Evolutionary conservation across 2,797 vertebrate genomes (phyloP), one percentile per base, ranked within the genome.

Genomic region (Otolemur crassicaudatus): DNA sequence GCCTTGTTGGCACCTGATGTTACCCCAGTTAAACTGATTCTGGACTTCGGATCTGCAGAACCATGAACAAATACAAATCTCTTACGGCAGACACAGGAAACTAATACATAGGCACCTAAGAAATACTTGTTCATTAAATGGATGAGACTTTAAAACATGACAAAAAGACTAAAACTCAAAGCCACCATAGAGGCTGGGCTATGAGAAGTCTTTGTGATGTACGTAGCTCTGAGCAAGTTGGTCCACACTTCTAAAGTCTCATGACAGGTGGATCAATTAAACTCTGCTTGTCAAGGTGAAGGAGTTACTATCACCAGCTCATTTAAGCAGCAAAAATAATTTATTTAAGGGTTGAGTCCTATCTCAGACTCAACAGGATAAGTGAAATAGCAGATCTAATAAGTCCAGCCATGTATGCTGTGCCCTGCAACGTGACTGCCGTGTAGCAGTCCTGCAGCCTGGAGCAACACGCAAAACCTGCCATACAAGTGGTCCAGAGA

Each of bases 71-170:
- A 69, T 25, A 88, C 43, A n/a, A 29, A 77, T 77, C 69, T 86
- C 37, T 82, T n/a, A 61, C 0, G 90, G 70, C 43, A 88, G 53
- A 69, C 72, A 70, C 19, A 43, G 70, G 29, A 76, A 94, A 63
- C 61, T 70, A 69, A 90, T 25, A 82, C 34, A 61, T 8, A 75
- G 40, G 72, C 4, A 65, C 2, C 43, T 37, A 76, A 69, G 56
- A 93, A 92, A 58, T 70, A 65, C 23, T 73, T 90, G 22, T 43
- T 82, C 12, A 86, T 65, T 87, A 56, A 91, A 73, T 90, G 58
- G 76, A 89, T 53, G 11, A 83, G 72, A 81, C 37, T 82, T 77
- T 46, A 13, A 75, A 94, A 88, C 46, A 94, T 63, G 20, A 73
- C 25, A 40, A n/a, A 58, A 96, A 43, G 1, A 65, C 4, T 61